Base-by-base conservation (phyloP, 1,140 invertebrate species). In the Sweltsa coloradensis region DNA sequence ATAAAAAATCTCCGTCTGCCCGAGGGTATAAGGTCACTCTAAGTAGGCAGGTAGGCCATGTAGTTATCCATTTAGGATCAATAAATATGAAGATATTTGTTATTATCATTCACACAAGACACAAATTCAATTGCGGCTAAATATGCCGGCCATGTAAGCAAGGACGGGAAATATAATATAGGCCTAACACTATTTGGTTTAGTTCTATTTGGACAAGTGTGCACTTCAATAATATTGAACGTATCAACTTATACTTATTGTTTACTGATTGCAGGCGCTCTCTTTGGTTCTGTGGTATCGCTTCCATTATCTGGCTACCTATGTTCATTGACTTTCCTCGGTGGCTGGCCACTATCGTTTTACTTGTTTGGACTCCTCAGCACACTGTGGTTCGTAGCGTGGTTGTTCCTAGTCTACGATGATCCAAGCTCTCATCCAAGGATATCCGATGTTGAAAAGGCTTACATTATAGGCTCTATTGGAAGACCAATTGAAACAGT, bases 361-460 rank as follows among this genome's bases (percentile, higher is more conserved):
- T 89, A 88, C 61, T 60, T 87, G 25, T 86, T 86, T 55, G 84
- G 85, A 26, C 59, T 72, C 13, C 55, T 84, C 14, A 83, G 83
- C 5, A 65, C 84, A 2, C 42, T 83, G 0, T 88, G 83, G 83
- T 85, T 83, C 46, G 59, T 81, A 23, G 57, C 83, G 34, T 88
- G 82, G 75, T 71, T 76, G 7, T 41, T 82, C 11, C 56, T 85
- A 14, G 85, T 82, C 63, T 85, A 81, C 64, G 83, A 77, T 50
- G 77, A 81, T 51, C 92, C 92, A 6, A 71, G 73, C 9, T 69
- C 75, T 19, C 89, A 95, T 75, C 86, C 86, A 3, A 82, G 80
- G 50, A 95, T 95, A 56, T 81, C 78, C 19, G 76, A 83, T 27
- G 65, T 75, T 27, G 92, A 96, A 63, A 73, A 73, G 34, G 71